Base-by-base conservation (phyloP, 2,888 invertebrate species). In the Beris chalybata region DNA sequence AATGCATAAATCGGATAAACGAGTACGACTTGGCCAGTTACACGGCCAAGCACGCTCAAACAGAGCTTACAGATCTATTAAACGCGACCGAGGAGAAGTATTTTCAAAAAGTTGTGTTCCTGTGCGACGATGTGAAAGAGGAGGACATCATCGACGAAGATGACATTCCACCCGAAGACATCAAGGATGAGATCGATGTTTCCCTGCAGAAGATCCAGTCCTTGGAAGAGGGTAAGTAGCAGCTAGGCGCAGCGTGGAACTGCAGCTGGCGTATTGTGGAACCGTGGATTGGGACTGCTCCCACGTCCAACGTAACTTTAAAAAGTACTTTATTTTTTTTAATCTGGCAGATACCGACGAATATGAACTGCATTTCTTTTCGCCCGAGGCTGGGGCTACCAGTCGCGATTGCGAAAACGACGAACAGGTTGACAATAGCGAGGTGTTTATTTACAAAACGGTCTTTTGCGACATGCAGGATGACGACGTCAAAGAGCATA, bases 1-100 rank as follows among this genome's bases (percentile, higher is more conserved):
- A 61, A 15, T 71, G 71, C 43, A 38, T 69, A 32, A 54, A 61
- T 13, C 68, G 69, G 59, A 66, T 71, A 50, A 69, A 71, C 57
- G 67, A 71, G 48, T 71, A 71, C 63, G 71, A 71, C 64, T 66
- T 70, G 12, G 71, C 69, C 4, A 57, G 44, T 7, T 29, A 22
- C 11, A 70, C 66, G 0, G 69, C 68, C 7, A 44, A 57, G 31
- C 50, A 67, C 43, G 61, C 70, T 11, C 67, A 71, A 63, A 64
- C 65, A 44, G 70, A 71, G 44, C 52, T 71, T 11, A 48, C 55
- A 6, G 54, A 68, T 5, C 43, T 67, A 2, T 31, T 71, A 1
- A 53, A 30, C 38, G 13, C 57, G 11, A 69, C 67, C 3, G 64
- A 69, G 47, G 47, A 12, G 31, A 69, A 52, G 61, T 66, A 56